phyloP scores from a whole-genome alignment of 2,113 vertebrate species.

The Perca fluviatilis region DNA sequence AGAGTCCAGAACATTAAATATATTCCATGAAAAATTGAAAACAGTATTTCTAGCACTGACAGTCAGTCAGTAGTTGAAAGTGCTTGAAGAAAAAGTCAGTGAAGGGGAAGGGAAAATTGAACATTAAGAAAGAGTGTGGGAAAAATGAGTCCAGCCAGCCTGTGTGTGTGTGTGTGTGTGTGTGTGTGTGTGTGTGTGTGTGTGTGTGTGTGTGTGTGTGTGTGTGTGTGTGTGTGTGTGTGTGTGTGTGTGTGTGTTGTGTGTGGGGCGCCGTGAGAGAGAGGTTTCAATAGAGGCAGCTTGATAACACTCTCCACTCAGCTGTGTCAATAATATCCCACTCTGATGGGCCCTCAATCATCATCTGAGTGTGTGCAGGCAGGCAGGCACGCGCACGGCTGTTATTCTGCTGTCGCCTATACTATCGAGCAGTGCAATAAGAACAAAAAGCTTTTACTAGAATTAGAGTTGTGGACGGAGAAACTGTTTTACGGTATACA shows the following conservation, averaged over 20 bases:
- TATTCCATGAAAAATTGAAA: neutral
- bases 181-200: neutral
- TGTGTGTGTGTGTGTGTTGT: constrained; percentile 19
- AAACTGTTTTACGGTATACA: neutral
- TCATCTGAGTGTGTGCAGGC: constrained; percentile 40
- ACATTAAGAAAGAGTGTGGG: neutral
- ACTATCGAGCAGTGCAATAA: constrained; percentile 19
- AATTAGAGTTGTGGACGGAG: constrained; percentile 6
- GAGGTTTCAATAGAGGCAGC: constrained; percentile 68
- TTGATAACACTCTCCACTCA: constrained; percentile 72
- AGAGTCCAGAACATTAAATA: constrained; percentile 24
- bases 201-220: neutral
- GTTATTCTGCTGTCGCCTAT: constrained; percentile 7
- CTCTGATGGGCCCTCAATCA: constrained; percentile 72
- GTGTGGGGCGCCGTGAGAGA: too few relatives aligned
- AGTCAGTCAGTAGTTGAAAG: neutral
- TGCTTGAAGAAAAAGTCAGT: neutral
- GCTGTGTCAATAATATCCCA: constrained; percentile 78
- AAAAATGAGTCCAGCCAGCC: neutral
- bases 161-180: neutral
- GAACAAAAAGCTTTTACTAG: constrained; percentile 27
- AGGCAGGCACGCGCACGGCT: neutral
- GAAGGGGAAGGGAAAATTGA: neutral
- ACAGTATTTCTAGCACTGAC: neutral
- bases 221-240: neutral